Evolutionary conservation across 2,797 vertebrate genomes (phyloP).

Genomic region (Avahi laniger): DNA sequence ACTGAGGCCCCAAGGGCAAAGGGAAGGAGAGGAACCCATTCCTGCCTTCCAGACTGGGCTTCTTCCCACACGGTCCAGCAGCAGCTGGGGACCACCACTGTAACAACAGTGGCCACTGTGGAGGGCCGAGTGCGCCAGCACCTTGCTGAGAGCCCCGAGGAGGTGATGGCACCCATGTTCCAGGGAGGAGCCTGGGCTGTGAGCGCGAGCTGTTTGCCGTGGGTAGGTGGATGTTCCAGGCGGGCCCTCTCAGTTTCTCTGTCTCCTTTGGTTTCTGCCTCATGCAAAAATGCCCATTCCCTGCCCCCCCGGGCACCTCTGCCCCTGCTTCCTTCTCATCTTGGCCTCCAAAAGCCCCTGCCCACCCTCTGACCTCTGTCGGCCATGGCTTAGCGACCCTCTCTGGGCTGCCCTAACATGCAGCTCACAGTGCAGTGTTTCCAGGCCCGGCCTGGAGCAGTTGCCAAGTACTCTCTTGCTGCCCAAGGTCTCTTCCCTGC

Average conservation of each 20-base stretch:
- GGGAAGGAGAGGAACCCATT: not conserved
- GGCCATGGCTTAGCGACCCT: not conserved
- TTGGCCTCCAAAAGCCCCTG: not conserved
- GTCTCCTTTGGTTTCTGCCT: not conserved
- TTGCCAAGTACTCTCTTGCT: not conserved
- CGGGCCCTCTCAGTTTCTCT: not conserved
- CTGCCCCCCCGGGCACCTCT: not conserved
- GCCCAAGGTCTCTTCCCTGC: not conserved
- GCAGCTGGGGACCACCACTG: not conserved
- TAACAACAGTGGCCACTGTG: not conserved
- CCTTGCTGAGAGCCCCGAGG: not conserved
- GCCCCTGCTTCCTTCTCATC: not conserved
- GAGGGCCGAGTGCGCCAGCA: too few relatives aligned
- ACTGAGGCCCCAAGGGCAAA: not conserved
- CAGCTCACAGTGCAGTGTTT: not conserved
- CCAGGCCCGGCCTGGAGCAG: not conserved
- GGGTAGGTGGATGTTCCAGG: accelerated
- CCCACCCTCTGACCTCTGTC: not conserved
- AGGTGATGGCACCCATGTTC: not conserved
- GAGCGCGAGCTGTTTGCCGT: not conserved
- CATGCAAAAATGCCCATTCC: conserved; percentile 63
- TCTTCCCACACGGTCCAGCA: not conserved
- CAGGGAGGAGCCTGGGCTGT: not conserved
- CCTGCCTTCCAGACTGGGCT: not conserved
- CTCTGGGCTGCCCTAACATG: not conserved